Conservation (phyloP, 2,888 invertebrate species). For the Pterobdella sp. region DNA sequence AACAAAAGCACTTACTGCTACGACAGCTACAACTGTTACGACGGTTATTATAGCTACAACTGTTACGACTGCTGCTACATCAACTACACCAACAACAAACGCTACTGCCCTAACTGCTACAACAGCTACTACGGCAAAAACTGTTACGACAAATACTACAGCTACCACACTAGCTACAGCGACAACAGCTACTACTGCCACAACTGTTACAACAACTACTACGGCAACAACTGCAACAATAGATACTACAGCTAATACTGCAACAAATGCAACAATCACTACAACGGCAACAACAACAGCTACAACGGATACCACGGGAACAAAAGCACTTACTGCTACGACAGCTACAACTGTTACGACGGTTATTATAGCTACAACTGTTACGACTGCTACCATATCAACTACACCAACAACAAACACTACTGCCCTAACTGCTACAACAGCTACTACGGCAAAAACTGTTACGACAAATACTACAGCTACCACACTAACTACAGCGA, state of each 20-base stretch:
- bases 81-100: not conserved
- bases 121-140: not conserved
- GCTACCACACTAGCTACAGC: not conserved
- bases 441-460: not conserved
- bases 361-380: not conserved
- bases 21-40: not conserved
- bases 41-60: slow-evolving; percentile 6
- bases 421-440: not conserved
- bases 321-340: too few species aligned
- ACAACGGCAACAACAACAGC: not conserved
- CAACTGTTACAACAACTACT: not conserved
- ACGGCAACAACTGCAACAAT: not conserved
- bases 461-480: not conserved
- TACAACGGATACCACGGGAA: not conserved
- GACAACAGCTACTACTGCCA: not conserved
- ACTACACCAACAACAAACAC: not conserved
- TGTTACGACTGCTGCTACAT: not conserved
- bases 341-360: not conserved
- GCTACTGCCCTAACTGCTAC: not conserved
- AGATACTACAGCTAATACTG: not conserved
- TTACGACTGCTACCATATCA: not conserved
- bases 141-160: not conserved
- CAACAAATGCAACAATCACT: not conserved
- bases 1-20: not conserved
- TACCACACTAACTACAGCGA: not conserved